Evolutionary conservation across 2,888 invertebrate genomes (phyloP).

Genomic region (Microctonus hyperodae): DNA sequence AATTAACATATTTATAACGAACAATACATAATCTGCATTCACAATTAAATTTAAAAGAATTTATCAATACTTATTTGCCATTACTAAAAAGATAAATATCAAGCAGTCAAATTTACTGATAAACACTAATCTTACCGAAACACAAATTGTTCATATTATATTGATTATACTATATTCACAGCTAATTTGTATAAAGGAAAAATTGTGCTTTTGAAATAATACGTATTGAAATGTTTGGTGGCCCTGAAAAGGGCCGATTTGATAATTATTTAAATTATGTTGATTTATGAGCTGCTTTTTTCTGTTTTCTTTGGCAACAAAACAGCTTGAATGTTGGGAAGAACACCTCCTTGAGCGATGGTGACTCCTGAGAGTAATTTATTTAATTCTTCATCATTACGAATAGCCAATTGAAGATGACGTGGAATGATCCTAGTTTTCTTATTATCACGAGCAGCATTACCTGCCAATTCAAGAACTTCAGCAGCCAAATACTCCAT

Average conservation of each 20-base stretch:
- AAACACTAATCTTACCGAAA: too few relatives aligned
- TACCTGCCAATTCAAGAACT: conserved; percentile 73
- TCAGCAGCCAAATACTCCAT: conserved; percentile 76
- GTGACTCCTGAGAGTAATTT: conserved; percentile 78
- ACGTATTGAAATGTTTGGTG: conserved; percentile 12
- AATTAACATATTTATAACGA: too few relatives aligned
- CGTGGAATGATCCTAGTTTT: conserved; percentile 65
- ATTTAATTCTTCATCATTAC: conserved; percentile 85
- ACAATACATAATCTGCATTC: too few relatives aligned
- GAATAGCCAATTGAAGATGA: conserved; percentile 71
- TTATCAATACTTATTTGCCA: too few relatives aligned
- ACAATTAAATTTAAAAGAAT: too few relatives aligned
- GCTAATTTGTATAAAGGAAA: too few relatives aligned
- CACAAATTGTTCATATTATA: too few relatives aligned
- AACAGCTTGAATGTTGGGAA: conserved; percentile 79
- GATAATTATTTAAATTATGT: background rate
- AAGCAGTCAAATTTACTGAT: too few relatives aligned
- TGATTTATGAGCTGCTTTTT: conserved; percentile 43
- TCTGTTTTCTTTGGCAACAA: conserved; percentile 76
- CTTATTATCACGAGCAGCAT: conserved; percentile 75
- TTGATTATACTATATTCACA: too few relatives aligned
- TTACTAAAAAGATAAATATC: too few relatives aligned
- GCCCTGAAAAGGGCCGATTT: conserved; percentile 32
- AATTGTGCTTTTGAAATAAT: background rate
- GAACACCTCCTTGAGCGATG: conserved; percentile 71